Conservation (phyloP, 2,797 vertebrate species). For the Bryconaethiops microstoma region DNA sequence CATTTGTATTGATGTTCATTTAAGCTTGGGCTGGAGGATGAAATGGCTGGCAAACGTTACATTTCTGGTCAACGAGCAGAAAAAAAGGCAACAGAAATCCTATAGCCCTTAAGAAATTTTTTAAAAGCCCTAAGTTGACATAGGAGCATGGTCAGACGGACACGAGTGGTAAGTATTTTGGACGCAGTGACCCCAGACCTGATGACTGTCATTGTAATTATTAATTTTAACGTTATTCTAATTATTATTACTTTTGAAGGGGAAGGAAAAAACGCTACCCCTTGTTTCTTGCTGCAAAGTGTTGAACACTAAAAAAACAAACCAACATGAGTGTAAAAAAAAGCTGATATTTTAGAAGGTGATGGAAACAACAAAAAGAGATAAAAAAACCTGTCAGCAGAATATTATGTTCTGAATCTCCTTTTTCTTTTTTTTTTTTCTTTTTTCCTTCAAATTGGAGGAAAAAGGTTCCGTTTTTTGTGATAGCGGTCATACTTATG, state of each 20-base stretch:
- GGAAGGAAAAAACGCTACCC: conserved; percentile 69
- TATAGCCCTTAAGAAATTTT: conserved; percentile 67
- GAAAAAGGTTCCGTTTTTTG: conserved; percentile 78
- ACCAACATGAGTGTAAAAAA: conserved; percentile 81
- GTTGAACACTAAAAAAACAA: conserved; percentile 90
- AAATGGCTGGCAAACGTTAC: conserved; percentile 57
- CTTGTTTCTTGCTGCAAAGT: conserved; percentile 87
- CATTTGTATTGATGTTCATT: conserved; percentile 81
- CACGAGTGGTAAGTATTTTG: conserved; percentile 69
- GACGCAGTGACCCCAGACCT: conserved; percentile 70
- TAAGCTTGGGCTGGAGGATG: conserved; percentile 72
- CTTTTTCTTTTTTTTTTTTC: conserved; percentile 67
- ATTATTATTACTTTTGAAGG: conserved; percentile 73
- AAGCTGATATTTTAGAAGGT: conserved; percentile 75
- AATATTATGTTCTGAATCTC: conserved; percentile 75
- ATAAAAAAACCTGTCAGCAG: conserved; percentile 71
- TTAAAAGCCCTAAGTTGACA: conserved; percentile 73
- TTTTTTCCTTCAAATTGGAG: conserved; percentile 66
- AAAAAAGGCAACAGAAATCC: conserved; percentile 62
- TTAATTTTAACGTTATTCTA: conserved; percentile 80
- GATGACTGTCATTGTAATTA: conserved; percentile 75
- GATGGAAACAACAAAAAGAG: conserved; percentile 68
- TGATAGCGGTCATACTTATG: conserved; percentile 81
- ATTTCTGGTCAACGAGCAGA: conserved; percentile 46
- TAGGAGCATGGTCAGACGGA: conserved; percentile 73